phyloP scores from a whole-genome alignment of 2,888 invertebrate genomes.

The Pedicia rivosa region DNA sequence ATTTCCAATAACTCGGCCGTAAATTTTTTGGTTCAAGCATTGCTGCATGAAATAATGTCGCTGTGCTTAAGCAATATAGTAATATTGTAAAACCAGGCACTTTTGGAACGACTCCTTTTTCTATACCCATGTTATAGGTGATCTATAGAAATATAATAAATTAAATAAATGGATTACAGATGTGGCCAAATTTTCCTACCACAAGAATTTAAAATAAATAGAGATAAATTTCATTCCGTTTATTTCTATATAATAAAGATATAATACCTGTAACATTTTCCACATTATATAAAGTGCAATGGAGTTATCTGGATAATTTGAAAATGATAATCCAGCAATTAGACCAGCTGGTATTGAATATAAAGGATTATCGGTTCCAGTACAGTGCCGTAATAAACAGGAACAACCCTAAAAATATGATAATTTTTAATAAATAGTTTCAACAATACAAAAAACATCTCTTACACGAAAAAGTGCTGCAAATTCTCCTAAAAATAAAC shows the following conservation, averaged over 20 bases:
- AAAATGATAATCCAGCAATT: conserved; percentile 51
- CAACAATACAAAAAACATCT: conserved; percentile 6
- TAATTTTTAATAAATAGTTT: conserved; percentile 4
- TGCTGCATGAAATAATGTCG: conserved; percentile 60
- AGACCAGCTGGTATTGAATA: conserved; percentile 56
- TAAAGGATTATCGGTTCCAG: conserved; percentile 40
- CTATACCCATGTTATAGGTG: conserved; percentile 53
- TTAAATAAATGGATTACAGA: neutral
- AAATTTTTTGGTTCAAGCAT: conserved; percentile 63
- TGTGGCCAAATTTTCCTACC: neutral
- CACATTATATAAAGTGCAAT: conserved; percentile 69
- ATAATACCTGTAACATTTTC: conserved; percentile 62
- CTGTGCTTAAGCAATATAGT: conserved; percentile 62
- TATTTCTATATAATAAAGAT: neutral
- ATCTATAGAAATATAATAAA: conserved; percentile 36
- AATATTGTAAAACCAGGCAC: conserved; percentile 52
- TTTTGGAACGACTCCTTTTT: conserved; percentile 45
- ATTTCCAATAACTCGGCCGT: conserved; percentile 69
- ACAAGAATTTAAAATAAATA: neutral
- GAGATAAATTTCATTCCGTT: neutral
- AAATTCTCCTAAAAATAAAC: conserved; percentile 51
- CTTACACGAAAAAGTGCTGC: conserved; percentile 49
- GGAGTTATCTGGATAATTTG: conserved; percentile 57
- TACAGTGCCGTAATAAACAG: conserved; percentile 45
- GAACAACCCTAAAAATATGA: conserved; percentile 36